Evolutionary conservation across 1,140 invertebrate genomes (phyloP).

Genomic region (Chironomus tepperi): DNA sequence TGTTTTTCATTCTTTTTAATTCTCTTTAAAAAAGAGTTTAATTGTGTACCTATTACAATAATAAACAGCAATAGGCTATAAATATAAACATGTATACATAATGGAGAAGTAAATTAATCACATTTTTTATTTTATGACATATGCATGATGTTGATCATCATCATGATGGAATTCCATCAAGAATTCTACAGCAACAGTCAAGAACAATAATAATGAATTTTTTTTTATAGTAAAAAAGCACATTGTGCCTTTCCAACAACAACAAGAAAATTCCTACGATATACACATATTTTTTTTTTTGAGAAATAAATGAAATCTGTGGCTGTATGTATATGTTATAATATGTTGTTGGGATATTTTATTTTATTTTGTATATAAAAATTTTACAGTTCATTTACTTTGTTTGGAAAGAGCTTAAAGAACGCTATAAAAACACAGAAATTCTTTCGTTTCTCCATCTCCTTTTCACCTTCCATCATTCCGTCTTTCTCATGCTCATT

Average conservation of each 20-base stretch:
- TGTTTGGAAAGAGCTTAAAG: conserved; percentile 17
- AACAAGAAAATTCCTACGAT: neutral
- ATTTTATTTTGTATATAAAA: neutral
- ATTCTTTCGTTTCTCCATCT: neutral
- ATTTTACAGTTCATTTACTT: conserved; percentile 23
- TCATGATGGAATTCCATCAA: neutral
- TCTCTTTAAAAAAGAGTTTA: no score
- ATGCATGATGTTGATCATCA: neutral
- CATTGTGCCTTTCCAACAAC: neutral
- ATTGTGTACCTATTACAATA: no score
- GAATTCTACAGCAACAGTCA: neutral
- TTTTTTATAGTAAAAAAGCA: neutral
- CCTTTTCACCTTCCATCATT: neutral
- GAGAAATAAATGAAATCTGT: neutral
- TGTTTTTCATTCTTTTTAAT: no score
- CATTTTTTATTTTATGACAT: neutral
- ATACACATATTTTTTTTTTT: neutral
- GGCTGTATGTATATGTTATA: neutral
- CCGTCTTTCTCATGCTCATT: neutral
- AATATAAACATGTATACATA: no score
- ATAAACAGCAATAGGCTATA: no score
- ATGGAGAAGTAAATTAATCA: no score
- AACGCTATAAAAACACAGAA: conserved; percentile 4
- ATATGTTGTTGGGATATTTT: conserved; percentile 23
- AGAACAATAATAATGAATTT: neutral